A percentile compares a stretch with the other conserved stretches of the same genome.
Evolutionary conservation across 2,113 vertebrate species (phyloP).

Genomic region (Hirundichthys speculiger): DNA sequence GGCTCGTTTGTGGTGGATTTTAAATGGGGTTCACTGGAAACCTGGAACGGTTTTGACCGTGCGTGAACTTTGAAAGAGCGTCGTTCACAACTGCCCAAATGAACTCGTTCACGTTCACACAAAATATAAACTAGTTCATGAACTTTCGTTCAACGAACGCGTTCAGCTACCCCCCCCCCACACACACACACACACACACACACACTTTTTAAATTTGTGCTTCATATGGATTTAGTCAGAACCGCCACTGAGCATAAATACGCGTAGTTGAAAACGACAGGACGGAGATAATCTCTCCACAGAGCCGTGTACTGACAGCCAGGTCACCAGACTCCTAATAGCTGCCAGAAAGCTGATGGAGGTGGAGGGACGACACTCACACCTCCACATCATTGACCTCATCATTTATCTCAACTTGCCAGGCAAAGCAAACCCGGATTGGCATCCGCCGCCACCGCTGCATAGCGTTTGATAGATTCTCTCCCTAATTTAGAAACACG

Average conservation of each 20-base stretch:
- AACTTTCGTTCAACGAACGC: no score
- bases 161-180: no score
- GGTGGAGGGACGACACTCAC: neutral
- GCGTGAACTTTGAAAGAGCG: no score
- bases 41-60: no score
- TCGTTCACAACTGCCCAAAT: no score
- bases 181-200: no score
- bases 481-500: slow-evolving; percentile 46
- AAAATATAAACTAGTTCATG: no score
- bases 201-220: no score
- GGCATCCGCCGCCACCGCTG: slow-evolving; percentile 34
- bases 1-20: no score
- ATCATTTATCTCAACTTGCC: slow-evolving; percentile 42
- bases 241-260: neutral
- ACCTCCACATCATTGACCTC: slow-evolving; percentile 40
- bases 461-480: slow-evolving; percentile 48
- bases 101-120: no score
- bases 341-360: slow-evolving; percentile 19
- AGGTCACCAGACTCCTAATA: neutral
- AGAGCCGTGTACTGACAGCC: neutral
- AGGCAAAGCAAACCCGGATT: slow-evolving; percentile 23
- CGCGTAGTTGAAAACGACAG: neutral
- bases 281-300: neutral
- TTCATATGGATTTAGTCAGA: neutral
- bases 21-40: no score